Base-by-base conservation (phyloP, 2,888 invertebrate species). In the Exephanes ischioxanthus region DNA sequence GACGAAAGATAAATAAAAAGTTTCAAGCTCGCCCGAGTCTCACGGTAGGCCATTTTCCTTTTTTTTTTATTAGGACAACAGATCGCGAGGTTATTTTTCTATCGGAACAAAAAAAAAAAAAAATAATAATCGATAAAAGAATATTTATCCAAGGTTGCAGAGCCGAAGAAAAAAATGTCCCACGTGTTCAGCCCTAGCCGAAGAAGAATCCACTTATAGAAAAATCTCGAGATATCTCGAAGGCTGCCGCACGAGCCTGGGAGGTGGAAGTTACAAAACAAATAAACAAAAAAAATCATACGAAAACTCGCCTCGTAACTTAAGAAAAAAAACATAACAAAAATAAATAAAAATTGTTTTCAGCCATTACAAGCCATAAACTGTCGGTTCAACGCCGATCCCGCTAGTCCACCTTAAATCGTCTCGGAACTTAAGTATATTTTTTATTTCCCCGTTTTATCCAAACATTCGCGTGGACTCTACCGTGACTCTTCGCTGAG, bases 401-500 rank as follows among this genome's bases (percentile, higher is more conserved):
- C 16, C 30, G 30, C 63, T 30, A 2, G 33, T 33, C 6, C n/a
- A 63, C 33, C 33, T 63, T 63, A 30, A 63, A 63, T 63, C 63
- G 14, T 63, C 30, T 11, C 30, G 63, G 33, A 63, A 30, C 63
- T 3, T 61, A 16, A 14, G 30, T 63, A 30, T 33, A 33, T 33
- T 63, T 63, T 41, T 73, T 72, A 55, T 45, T 79, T 61, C 19
- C 19, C 61, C 48, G 41, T 14, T 68, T 67, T 51, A 79, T 68
- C 70, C 79, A 72, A 84, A 72, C 71, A 67, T 78, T 79, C 19
- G 81, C 61, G 84, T 84, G 77, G 77, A 85, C 81, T 78, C 70
- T 77, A 84, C 70, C 78, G 81, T 81, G 84, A 81, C 78, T 84
- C 84, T 84, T 73, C 77, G 51, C 41, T 53, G 73, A 81, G 84